Base-by-base conservation (phyloP, 2,888 invertebrate genomes). In the Drosophila dives region DNA sequence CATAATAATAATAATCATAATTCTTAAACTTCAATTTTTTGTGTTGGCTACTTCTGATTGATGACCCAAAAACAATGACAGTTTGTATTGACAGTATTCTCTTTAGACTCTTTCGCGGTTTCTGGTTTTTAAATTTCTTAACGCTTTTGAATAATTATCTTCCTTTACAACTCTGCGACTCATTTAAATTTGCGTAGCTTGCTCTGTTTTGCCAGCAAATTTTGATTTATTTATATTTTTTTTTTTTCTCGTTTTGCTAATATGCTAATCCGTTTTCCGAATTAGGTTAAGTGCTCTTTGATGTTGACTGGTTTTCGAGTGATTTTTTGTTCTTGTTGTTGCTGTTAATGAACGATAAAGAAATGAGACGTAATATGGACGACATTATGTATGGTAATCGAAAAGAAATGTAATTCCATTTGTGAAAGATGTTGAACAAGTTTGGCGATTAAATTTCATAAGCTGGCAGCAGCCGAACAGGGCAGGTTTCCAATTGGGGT, bases 201-300 rank as follows among this genome's bases (percentile, higher is more conserved):
- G 70, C 61, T 71, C 73, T 51, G 75, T 45, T 76, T 68, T 64
- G 74, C 48, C 64, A 67, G 69, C 48, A 56, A 49, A 33, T 64
- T 34, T 42, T 50, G 7, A 45, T 15, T 15, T 45, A 8, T 45
- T 11, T 36, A 36, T 36, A 36, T 36, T 51, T 51, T 32, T n/a
- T 45, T 12, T 42, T 33, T 42, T 70, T n/a, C n/a, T n/a, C n/a
- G n/a, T n/a, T n/a, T 65, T 55, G 42, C 67, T 34, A 72, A 74
- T 80, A 83, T 83, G 83, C 80, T 62, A 83, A 86, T 83, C 45
- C 7, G 33, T 40, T 73, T 56, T 38, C 12, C 65, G 69, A 84
- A 86, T 86, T 83, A 17, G 86, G 86, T 84, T 84, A 84, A 84
- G 56, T 72, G 81, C 78, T 72, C 79, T 62, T 50, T 49, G 70